These are phyloP conservation scores for Masticophis lateralis DNA, from an alignment of 2,797 vertebrate species.

Conservation along the genomic window DNA sequence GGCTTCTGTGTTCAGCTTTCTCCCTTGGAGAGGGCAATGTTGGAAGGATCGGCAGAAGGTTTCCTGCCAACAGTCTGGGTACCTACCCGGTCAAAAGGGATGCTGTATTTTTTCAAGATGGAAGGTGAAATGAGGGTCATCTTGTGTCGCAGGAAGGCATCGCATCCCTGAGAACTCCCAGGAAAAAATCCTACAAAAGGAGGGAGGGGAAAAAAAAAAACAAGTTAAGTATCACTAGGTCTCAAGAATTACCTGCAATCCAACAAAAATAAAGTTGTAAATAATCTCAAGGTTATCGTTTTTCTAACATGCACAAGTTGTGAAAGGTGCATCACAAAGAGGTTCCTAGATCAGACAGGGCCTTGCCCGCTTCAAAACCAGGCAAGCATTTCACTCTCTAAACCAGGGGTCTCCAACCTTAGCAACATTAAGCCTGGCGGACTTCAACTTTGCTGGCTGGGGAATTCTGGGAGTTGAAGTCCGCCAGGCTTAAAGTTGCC, in stretches of 20 bases:
- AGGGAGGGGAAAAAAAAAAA: neutral
- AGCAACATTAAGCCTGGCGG: too few relatives aligned
- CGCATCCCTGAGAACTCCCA: conserved; percentile 95
- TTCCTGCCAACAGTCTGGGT: rapidly evolving
- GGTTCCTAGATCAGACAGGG: too few relatives aligned
- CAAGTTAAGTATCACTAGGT: neutral
- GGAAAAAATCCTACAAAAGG: conserved; percentile 88
- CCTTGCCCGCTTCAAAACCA: neutral
- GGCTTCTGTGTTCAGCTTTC: neutral
- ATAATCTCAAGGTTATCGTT: neutral
- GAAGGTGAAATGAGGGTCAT: conserved; percentile 98
- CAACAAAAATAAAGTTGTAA: neutral
- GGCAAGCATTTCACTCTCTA: neutral
- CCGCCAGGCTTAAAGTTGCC: too few relatives aligned
- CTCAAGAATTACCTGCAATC: neutral
- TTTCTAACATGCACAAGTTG: neutral
- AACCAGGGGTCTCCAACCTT: too few relatives aligned
- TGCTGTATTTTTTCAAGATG: conserved; percentile 95
- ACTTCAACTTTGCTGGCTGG: too few relatives aligned
- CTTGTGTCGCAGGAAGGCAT: conserved; percentile 96
- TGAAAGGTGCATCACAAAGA: neutral
- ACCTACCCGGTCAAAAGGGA: conserved; percentile 92
- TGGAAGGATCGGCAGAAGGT: neutral
- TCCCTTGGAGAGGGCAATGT: rapidly evolving
- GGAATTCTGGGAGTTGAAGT: too few relatives aligned